Evolutionary conservation across 2,113 vertebrate genomes (phyloP), one percentile per base, ranked within the genome.

Genomic region (Mus spicilegus): DNA sequence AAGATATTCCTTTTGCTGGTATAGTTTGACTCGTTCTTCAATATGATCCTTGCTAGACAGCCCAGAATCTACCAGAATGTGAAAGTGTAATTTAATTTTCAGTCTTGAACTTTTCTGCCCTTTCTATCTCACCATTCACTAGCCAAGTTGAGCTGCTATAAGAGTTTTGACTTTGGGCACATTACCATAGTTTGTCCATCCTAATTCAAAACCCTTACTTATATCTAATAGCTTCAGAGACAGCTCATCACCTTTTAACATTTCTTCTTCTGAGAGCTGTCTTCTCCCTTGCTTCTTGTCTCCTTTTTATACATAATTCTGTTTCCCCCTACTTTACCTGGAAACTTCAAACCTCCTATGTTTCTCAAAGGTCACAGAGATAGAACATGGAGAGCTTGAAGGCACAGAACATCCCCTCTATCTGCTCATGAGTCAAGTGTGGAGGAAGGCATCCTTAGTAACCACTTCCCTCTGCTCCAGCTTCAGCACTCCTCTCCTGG

Each of bases 1-100:
- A 84, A 96, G 90, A 76, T 92, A 51, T 19, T 95, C 54, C 3
- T 93, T 93, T 67, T 61, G 30, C 26, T 30, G 54, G 73, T 69
- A 22, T 11, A 51, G 46, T 80, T 63, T 76, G n/a, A 90, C 14
- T 13, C 12, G 28, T 85, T 65, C 10, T 91, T 94, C 78, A 39
- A 39, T 16, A 80, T 36, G 56, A 88, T 4, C 33, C 30, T 87
- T 49, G 14, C 16, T 61, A 76, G 97, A 33, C n/a, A 80, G 22
- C 78, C 87, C 46, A 69, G 46, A n/a, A 77, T 90, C 36, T 93
- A 91, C 51, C 51, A 92, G 70, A 91, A 76, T 49, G 12, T 77
- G 58, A 96, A 89, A 36, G 8, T 58, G 78, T 22, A 69, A 76
- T 81, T 96, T 28, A 72, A 51, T 13, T 69, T 54, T 87, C 24